Evolutionary conservation across 2,888 invertebrate genomes (phyloP), one percentile per base, ranked within the genome.

Genomic region (Drosophila atroscutellata): DNA sequence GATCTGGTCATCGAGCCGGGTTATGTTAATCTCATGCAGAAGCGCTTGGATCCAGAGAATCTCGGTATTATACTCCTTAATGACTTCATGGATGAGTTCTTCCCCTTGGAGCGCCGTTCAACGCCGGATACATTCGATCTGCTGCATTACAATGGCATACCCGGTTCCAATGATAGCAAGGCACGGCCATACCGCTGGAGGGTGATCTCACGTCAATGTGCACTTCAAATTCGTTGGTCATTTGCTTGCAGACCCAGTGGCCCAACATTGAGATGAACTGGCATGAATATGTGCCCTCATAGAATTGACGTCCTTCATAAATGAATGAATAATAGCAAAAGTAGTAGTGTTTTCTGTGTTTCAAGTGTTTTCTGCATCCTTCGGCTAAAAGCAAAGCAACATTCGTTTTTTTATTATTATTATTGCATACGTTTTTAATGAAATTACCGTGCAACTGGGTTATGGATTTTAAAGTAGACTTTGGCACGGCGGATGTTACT

Each of bases 241-340:
- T 98, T 36, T 98, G 98, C 91, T 94, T 99, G 85, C 98, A 98
- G 93, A 98, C 98, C 63, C 98, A 98, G 94, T 99, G 98, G 98
- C 98, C 98, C 88, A 98, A 96, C 92, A 97, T 99, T 91, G 98
- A 98, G 92, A 95, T 99, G 63, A 96, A 96, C 86, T 99, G 99
- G 99, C 95, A 95, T 71, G 95, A 95, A 72, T 94, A 94, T 84
- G 96, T 96, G 72, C 97, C 97, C 58, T 97, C 97, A 78, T 94
- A 97, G 91, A 97, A 97, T 94, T 97, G 93, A 93, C 90, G 79
- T 75, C 73, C 75, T 75, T 74, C 66, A 45, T 52, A 28, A 26
- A 59, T 55, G 30, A 56, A 42, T 32, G 13, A 45, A 30, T 54
- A 61, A 57, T 60, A 51, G 52, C 39, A 68, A 57, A 34, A 58